These are phyloP conservation scores for Scotopteryx bipunctaria DNA, from an alignment of 2,888 invertebrate species.

Conservation along the genomic window DNA sequence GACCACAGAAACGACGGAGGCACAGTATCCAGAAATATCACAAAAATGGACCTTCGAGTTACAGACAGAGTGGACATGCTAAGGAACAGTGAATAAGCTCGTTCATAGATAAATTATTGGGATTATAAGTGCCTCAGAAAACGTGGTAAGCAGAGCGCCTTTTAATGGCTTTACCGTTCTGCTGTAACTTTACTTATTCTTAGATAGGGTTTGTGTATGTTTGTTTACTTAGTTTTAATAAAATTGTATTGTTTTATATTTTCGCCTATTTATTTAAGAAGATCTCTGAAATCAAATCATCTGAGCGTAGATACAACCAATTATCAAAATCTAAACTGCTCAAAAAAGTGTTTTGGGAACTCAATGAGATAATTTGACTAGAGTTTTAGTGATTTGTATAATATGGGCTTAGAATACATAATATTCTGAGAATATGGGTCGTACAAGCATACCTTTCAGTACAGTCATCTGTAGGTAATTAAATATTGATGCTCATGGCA, in stretches of 20 bases:
- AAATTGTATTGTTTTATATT: conserved; percentile 10
- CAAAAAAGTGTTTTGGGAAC: no score
- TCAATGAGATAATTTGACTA: not conserved
- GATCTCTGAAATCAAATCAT: not conserved
- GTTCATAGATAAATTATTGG: conserved; percentile 1
- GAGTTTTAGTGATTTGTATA: not conserved
- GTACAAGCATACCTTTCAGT: not conserved
- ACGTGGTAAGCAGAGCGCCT: conserved; percentile 3
- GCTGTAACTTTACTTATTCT: conserved; percentile 15
- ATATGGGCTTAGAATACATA: not conserved
- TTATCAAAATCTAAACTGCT: no score
- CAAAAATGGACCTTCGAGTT: conserved; percentile 15
- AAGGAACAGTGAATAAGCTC: conserved; percentile 20
- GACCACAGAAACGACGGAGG: conserved; percentile 48
- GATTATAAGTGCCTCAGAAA: conserved; percentile 16
- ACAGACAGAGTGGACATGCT: conserved; percentile 10
- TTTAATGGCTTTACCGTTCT: not conserved
- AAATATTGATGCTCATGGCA: conserved; percentile 10
- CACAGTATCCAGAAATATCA: conserved; percentile 22
- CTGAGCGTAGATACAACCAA: no score
- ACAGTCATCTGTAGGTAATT: conserved; percentile 14
- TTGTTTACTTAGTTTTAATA: conserved; percentile 19
- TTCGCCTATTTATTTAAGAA: conserved; percentile 5
- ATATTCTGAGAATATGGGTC: not conserved
- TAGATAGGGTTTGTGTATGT: conserved; percentile 17